Percentiles rank a stretch among this genome's conserved stretches.
These are phyloP conservation scores for Drosophila meridiana DNA, from an alignment of 2,888 invertebrate species.

Conservation along the genomic window DNA sequence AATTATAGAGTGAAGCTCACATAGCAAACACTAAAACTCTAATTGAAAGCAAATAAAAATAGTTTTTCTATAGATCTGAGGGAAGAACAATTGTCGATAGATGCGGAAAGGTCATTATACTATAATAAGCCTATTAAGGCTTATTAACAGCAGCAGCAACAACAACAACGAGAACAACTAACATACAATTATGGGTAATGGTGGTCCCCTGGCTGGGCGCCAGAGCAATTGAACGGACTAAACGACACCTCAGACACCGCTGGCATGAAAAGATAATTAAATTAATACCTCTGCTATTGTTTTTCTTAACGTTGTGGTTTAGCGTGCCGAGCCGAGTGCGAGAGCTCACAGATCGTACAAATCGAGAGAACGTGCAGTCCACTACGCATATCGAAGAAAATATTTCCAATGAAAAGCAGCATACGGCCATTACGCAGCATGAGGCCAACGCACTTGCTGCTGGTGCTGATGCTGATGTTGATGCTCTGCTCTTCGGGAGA, in stretches of 20 bases:
- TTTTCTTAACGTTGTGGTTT: slow-evolving; percentile 25
- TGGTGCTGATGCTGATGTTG: slow-evolving; percentile 48
- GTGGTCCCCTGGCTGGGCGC: slow-evolving; percentile 32
- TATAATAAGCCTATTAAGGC: slow-evolving; percentile 60
- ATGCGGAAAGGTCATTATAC: slow-evolving; percentile 29
- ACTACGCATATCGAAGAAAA: slow-evolving; percentile 19
- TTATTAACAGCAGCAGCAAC: slow-evolving; percentile 21
- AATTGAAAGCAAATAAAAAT: slow-evolving; percentile 14
- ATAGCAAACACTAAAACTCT: too few species aligned
- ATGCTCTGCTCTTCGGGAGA: slow-evolving; percentile 48
- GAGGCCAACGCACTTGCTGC: slow-evolving; percentile 52
- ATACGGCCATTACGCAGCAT: slow-evolving; percentile 59
- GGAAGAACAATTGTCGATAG: slow-evolving; percentile 11
- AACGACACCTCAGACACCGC: slow-evolving; percentile 54
- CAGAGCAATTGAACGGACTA: slow-evolving; percentile 45
- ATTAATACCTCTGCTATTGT: slow-evolving; percentile 61
- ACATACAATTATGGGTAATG: slow-evolving; percentile 42
- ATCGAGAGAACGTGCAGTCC: slow-evolving; percentile 42
- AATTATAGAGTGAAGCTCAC: neutral
- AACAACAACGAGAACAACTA: slow-evolving; percentile 12
- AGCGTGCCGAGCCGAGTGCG: slow-evolving; percentile 21
- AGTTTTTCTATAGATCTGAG: slow-evolving; percentile 20
- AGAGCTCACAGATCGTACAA: slow-evolving; percentile 42
- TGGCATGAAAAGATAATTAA: slow-evolving; percentile 65
- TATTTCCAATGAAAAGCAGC: slow-evolving; percentile 61